A percentile compares a stretch with the other conserved stretches of the same genome.
Conservation (phyloP, 2,888 invertebrate genomes). For the Eueremaeus valkanovi region DNA sequence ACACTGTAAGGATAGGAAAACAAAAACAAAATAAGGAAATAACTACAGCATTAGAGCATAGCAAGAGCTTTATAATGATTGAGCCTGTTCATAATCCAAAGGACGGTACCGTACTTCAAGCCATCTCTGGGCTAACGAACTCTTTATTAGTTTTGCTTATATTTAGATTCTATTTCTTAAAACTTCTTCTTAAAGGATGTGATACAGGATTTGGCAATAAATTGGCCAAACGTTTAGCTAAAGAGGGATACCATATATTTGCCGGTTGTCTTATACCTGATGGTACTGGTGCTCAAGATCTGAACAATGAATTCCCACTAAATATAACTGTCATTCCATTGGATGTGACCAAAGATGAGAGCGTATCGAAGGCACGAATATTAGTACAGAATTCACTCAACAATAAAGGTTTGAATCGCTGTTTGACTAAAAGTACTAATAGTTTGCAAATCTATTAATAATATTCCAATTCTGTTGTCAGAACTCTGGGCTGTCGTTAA, state of each 20-base stretch:
- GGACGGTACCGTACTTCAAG: no score
- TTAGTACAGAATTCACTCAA: constrained; percentile 39
- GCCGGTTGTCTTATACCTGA: constrained; percentile 53
- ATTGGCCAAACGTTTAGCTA: constrained; percentile 50
- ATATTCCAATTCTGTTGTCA: constrained; percentile 47
- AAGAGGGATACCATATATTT: constrained; percentile 52
- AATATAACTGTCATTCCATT: constrained; percentile 52
- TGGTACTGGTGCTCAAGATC: constrained; percentile 49
- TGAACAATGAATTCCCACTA: constrained; percentile 48
- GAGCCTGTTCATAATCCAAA: no score
- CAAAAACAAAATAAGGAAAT: no score
- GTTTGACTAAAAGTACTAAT: neutral
- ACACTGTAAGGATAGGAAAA: no score
- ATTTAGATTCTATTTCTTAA: neutral
- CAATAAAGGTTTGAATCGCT: neutral
- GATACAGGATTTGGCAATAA: constrained; percentile 53
- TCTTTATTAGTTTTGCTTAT: neutral
- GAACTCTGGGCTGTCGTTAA: constrained; percentile 57
- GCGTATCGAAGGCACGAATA: constrained; percentile 40
- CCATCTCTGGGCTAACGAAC: no score
- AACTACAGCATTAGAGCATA: no score
- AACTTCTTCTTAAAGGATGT: constrained; percentile 45
- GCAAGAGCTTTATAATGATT: no score
- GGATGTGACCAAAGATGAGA: constrained; percentile 53
- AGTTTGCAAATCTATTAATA: neutral